A percentile compares a stretch with the other conserved stretches of the same genome.
phyloP scores from a whole-genome alignment of 1,140 invertebrate genomes.

The Pseudoatta argentina region DNA sequence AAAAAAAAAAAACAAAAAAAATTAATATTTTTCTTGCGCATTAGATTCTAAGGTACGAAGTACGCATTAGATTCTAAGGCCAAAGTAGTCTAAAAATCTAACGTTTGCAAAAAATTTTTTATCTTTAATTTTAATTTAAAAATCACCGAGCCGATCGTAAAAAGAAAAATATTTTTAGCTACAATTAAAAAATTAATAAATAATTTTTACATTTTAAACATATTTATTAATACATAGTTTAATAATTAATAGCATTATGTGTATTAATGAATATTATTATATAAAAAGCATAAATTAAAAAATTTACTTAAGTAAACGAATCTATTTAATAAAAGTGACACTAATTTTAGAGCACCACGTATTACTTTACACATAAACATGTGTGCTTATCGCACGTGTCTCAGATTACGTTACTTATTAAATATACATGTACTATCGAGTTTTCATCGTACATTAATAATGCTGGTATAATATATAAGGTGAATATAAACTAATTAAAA shows the following conservation, averaged over 20 bases:
- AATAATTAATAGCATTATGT: background rate
- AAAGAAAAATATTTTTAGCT: background rate
- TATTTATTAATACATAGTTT: background rate
- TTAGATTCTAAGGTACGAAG: background rate
- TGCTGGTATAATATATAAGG: background rate
- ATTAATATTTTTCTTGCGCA: background rate
- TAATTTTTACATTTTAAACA: background rate
- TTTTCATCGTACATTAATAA: background rate
- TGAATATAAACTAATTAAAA: background rate
- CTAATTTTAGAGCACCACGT: constrained; percentile 15
- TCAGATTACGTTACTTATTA: background rate
- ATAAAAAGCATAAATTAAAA: background rate
- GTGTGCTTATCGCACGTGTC: background rate
- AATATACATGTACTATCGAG: background rate
- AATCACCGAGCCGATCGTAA: background rate
- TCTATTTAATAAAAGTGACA: background rate
- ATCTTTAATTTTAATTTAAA: background rate
- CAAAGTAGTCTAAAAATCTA: background rate
- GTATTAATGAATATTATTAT: constrained; percentile 4
- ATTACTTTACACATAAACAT: background rate
- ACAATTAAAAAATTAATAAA: constrained; percentile 1
- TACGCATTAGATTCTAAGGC: no score
- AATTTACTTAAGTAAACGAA: background rate
- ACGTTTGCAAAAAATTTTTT: background rate
- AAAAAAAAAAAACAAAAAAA: constrained; percentile 1